phyloP scores from a whole-genome alignment of 2,797 vertebrate genomes.

The Emys orbicularis region DNA sequence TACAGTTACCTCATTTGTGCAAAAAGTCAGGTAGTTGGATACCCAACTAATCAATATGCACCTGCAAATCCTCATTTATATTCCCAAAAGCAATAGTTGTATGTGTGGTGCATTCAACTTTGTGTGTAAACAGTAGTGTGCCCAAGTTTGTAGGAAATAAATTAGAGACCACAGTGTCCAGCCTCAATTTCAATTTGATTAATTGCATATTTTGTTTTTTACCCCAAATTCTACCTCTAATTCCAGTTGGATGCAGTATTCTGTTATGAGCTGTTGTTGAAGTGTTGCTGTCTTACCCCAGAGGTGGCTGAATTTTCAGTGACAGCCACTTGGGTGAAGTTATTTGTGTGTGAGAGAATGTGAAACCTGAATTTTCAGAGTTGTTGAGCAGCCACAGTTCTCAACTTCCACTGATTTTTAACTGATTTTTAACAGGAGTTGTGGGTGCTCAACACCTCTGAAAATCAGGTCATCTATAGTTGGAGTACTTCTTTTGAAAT shows the following conservation, averaged over 20 bases:
- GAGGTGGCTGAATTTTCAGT: background rate
- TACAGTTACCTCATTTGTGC: background rate
- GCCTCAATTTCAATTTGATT: background rate
- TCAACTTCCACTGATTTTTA: background rate
- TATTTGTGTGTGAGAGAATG: background rate
- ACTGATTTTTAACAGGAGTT: background rate
- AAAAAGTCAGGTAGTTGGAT: background rate
- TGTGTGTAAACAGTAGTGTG: background rate
- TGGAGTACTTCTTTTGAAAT: background rate
- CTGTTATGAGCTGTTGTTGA: background rate
- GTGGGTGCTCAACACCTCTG: background rate
- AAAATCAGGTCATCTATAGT: background rate
- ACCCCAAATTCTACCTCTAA: background rate
- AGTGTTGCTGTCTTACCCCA: background rate
- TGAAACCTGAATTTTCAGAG: background rate
- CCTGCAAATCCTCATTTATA: background rate
- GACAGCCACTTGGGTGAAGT: background rate
- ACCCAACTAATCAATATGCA: background rate
- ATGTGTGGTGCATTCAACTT: background rate
- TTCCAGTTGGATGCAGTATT: background rate
- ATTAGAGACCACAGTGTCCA: background rate
- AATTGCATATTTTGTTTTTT: background rate
- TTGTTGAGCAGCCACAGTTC: too few relatives aligned
- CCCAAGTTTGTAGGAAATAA: background rate
- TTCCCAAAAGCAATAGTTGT: background rate